These are phyloP conservation scores for Onychomys arenicola DNA, from an alignment of 2,797 vertebrate genomes.

Conservation along the genomic window DNA sequence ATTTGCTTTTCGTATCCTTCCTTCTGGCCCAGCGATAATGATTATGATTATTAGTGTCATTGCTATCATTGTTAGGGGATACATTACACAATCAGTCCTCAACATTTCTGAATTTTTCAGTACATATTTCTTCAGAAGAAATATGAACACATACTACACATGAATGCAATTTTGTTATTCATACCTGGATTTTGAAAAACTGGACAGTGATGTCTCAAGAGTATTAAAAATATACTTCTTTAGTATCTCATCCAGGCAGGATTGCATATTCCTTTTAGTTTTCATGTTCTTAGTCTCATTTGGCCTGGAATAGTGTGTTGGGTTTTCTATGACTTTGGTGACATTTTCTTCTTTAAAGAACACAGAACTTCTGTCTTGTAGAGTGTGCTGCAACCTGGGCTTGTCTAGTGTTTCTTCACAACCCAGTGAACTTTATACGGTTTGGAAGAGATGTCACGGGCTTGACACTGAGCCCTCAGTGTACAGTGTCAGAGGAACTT, in stretches of 20 bases:
- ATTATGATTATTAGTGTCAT: not conserved
- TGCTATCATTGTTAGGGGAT: not conserved
- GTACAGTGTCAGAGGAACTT: not conserved
- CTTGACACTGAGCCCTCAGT: not conserved
- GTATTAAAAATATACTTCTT: not conserved
- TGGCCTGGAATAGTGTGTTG: not conserved
- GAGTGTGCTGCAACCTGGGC: not conserved
- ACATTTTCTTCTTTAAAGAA: slow-evolving; percentile 26
- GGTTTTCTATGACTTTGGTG: not conserved
- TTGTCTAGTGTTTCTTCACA: not conserved
- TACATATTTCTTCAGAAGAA: not conserved
- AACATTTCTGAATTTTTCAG: not conserved
- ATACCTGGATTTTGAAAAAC: not conserved
- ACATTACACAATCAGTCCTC: not conserved
- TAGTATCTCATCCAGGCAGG: not conserved
- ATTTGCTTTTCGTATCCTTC: not conserved
- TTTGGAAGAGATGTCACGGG: not conserved
- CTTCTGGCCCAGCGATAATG: not conserved
- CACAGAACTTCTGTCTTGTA: not conserved
- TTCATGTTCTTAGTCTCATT: slow-evolving; percentile 31
- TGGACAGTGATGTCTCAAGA: not conserved
- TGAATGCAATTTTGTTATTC: not conserved
- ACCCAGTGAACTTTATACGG: not conserved
- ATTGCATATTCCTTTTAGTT: not conserved
- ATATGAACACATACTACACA: not conserved